A percentile compares a stretch with the other conserved stretches of the same genome.
phyloP scores from a whole-genome alignment of 2,888 invertebrate species.

The Syritta pipiens region DNA sequence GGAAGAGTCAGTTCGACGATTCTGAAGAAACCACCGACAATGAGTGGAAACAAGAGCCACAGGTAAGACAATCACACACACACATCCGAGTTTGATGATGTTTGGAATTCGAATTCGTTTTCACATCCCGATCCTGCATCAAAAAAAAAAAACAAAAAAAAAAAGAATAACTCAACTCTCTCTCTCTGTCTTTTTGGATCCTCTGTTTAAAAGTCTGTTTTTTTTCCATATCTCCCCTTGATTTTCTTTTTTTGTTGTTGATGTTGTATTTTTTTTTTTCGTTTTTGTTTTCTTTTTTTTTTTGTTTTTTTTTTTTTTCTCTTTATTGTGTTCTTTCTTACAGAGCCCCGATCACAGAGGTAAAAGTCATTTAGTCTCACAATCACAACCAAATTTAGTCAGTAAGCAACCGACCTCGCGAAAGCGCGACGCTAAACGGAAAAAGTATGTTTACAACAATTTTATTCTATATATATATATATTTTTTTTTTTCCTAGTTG shows the following conservation, averaged over 20 bases:
- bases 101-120: constrained; percentile 4
- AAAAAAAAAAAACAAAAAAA: not conserved
- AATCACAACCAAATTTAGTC: constrained; percentile 77
- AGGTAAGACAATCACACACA: constrained; percentile 71
- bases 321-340: constrained; percentile 62
- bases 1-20: constrained; percentile 98
- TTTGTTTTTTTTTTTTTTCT: constrained; percentile 33
- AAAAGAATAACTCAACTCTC: too few species aligned
- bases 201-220: too few species aligned
- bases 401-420: constrained; percentile 70
- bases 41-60: constrained; percentile 93
- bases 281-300: constrained; percentile 17
- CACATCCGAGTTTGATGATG: constrained; percentile 5
- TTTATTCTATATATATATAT: constrained; percentile 22
- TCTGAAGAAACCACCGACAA: constrained; percentile 96
- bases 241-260: not conserved
- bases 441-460: constrained; percentile 68
- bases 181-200: too few species aligned
- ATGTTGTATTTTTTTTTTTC: constrained; percentile 12
- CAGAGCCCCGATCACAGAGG: constrained; percentile 80
- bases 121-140: not conserved
- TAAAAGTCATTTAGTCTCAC: constrained; percentile 74
- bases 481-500: constrained; percentile 18
- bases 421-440: constrained; percentile 70
- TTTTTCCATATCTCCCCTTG: not conserved